Conservation (phyloP, 2,888 invertebrate genomes). For the Agrilus mali region DNA sequence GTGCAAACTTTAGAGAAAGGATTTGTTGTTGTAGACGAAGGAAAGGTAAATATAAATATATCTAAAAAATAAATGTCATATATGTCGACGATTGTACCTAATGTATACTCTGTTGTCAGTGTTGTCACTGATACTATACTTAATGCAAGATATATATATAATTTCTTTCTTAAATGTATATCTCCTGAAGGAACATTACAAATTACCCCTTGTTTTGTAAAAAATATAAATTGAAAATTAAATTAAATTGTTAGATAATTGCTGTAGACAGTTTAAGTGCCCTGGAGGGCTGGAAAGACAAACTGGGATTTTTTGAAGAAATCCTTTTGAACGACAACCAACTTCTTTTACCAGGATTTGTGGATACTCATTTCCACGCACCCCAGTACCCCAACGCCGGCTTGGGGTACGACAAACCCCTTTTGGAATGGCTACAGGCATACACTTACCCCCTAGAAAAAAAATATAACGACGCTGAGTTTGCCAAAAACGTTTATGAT, state of each 20-base stretch:
- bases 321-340: constrained; percentile 35
- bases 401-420: constrained; percentile 62
- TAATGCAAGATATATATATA: too few relatives aligned
- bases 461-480: constrained; percentile 51
- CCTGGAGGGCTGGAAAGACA: constrained; percentile 20
- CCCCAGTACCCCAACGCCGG: constrained; percentile 81
- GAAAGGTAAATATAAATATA: constrained; percentile 9
- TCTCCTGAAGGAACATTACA: too few relatives aligned
- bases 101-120: too few relatives aligned
- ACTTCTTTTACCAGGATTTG: constrained; percentile 75
- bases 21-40: constrained; percentile 10
- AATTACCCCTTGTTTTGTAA: too few relatives aligned
- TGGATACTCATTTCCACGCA: constrained; percentile 85
- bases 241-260: constrained; percentile 11
- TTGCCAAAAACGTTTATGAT: constrained; percentile 58
- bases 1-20: constrained; percentile 11
- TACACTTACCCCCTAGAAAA: constrained; percentile 81
- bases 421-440: constrained; percentile 72
- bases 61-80: too few relatives aligned
- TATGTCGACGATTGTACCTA: too few relatives aligned
- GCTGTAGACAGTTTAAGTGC: constrained; percentile 17
- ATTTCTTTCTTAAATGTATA: too few relatives aligned
- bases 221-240: too few relatives aligned
- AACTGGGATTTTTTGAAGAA: constrained; percentile 2
- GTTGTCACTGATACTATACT: too few relatives aligned